phyloP scores from a whole-genome alignment of 64 coral and sea anemone genomes.

The Pocillopora damicornis region DNA sequence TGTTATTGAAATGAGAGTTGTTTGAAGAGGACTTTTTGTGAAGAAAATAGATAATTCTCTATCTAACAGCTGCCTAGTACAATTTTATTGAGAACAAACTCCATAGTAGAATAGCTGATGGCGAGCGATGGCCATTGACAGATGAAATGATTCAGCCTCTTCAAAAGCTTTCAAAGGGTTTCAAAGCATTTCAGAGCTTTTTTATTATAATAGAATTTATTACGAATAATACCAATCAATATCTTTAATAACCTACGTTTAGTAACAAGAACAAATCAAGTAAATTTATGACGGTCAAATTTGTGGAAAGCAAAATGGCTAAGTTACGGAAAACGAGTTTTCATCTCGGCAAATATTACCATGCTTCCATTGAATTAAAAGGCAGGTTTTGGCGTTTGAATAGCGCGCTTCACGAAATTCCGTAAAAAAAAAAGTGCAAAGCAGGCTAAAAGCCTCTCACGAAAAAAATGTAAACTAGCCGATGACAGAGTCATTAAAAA shows the following conservation, averaged over 20 bases:
- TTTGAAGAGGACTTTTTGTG: conserved; percentile 9
- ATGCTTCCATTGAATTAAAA: not conserved
- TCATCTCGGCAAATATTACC: not conserved
- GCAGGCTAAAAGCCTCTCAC: not conserved
- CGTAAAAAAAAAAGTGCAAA: not conserved
- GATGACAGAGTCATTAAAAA: not conserved
- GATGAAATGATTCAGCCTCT: not conserved
- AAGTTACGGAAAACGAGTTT: not conserved
- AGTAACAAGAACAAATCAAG: conserved; percentile 2
- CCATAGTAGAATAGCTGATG: not conserved
- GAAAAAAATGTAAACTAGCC: not conserved
- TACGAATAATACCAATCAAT: not conserved
- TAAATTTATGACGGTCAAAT: not conserved
- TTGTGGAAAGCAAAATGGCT: not conserved
- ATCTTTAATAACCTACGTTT: not conserved
- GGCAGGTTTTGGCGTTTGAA: not conserved
- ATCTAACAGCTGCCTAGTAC: not conserved
- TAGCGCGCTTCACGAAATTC: not conserved
- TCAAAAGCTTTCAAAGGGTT: not conserved
- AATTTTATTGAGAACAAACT: not conserved
- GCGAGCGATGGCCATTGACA: not conserved
- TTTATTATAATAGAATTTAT: not conserved
- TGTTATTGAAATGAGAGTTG: conserved; percentile 38
- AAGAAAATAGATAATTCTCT: not conserved
- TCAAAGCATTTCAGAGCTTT: not conserved